Percentiles rank a stretch among this genome's conserved stretches.
These are phyloP conservation scores for Urophycis tenuis DNA, from an alignment of 2,797 vertebrate genomes.

Conservation along the genomic window DNA sequence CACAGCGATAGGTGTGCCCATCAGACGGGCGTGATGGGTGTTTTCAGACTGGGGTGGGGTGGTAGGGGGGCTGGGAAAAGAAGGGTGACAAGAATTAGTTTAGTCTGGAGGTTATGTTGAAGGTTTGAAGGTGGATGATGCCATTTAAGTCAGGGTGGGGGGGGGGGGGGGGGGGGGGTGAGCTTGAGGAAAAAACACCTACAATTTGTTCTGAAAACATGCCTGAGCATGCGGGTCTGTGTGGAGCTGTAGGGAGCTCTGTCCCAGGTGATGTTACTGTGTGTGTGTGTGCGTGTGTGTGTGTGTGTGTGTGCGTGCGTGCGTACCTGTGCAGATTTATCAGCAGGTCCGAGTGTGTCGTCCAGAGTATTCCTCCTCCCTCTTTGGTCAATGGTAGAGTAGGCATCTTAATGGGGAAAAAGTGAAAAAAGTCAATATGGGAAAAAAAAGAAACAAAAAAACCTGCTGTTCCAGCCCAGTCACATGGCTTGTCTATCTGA, in stretches of 20 bases:
- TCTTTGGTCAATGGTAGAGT: constrained; percentile 87
- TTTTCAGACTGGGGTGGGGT: neutral
- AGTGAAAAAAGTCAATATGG: too few relatives aligned
- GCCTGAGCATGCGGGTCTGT: constrained; percentile 21
- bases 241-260: neutral
- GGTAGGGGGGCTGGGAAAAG: constrained; percentile 14
- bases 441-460: neutral
- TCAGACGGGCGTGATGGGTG: neutral
- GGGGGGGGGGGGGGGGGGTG: neutral
- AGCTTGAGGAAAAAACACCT: constrained; percentile 46
- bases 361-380: constrained; percentile 87
- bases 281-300: constrained; percentile 49
- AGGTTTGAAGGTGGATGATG: constrained; percentile 19
- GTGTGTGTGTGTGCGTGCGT: constrained; percentile 13
- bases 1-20: neutral
- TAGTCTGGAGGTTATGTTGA: constrained; percentile 39
- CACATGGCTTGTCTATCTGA: neutral
- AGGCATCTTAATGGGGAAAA: constrained; percentile 69
- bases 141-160: constrained; percentile 54
- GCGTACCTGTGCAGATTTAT: constrained; percentile 81
- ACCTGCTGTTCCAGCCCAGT: neutral
- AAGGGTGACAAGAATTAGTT: constrained; percentile 37
- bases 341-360: constrained; percentile 79
- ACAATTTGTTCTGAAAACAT: constrained; percentile 41
- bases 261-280: neutral